A percentile compares a stretch with the other conserved stretches of the same genome.
Evolutionary conservation across 2,113 vertebrate genomes (phyloP).

Genomic region (Ancistrus triradiatus): DNA sequence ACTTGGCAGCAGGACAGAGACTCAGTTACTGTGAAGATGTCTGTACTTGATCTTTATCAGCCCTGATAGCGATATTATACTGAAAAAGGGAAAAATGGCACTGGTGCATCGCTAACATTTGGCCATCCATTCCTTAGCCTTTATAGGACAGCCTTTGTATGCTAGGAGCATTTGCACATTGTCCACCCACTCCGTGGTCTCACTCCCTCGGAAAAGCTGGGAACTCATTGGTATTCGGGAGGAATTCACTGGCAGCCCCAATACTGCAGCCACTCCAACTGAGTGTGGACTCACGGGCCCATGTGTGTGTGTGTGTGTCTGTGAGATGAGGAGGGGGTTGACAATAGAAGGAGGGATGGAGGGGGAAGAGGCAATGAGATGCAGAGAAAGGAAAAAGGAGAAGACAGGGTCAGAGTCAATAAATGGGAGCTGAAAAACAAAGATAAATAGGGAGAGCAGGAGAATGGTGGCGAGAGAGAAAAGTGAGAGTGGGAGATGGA

Average conservation of each 20-base stretch:
- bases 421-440: constrained; percentile 31
- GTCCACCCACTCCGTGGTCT: constrained; percentile 26
- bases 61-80: no score
- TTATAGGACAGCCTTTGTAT: not conserved
- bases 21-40: no score
- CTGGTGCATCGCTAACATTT: no score
- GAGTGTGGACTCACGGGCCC: constrained; percentile 36
- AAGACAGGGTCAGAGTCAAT: constrained; percentile 26
- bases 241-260: constrained; percentile 47
- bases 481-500: not conserved
- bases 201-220: constrained; percentile 39
- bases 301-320: constrained; percentile 15
- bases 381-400: constrained; percentile 23
- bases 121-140: no score
- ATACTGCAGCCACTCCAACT: constrained; percentile 43
- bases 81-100: no score
- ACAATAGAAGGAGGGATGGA: constrained; percentile 24
- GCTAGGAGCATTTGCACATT: constrained; percentile 1
- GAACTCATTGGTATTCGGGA: constrained; percentile 49
- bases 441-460: constrained; percentile 22
- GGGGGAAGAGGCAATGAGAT: constrained; percentile 25
- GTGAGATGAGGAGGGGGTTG: constrained; percentile 19
- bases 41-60: no score
- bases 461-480: not conserved
- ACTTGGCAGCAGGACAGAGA: no score